phyloP scores from a whole-genome alignment of 2,797 vertebrate species.

The Agapornis canus region DNA sequence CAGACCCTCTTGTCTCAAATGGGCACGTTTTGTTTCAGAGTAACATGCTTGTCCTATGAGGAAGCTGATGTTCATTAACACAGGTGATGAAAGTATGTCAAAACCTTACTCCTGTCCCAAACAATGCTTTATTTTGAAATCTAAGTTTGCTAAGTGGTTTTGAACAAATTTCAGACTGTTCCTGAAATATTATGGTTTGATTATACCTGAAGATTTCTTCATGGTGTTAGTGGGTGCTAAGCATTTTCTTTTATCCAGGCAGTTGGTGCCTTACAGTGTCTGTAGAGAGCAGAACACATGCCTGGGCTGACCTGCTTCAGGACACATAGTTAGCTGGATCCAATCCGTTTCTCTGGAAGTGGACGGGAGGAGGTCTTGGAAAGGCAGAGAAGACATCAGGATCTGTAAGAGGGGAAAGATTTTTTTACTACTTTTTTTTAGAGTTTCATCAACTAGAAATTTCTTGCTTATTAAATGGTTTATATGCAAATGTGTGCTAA shows the following conservation, averaged over 20 bases:
- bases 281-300: neutral
- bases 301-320: neutral
- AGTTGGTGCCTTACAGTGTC: neutral
- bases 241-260: neutral
- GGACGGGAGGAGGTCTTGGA: neutral
- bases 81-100: accelerated
- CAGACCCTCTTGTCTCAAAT: neutral
- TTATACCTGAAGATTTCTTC: neutral
- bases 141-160: neutral
- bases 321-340: accelerated
- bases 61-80: accelerated
- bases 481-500: neutral
- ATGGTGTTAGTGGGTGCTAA: accelerated
- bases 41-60: accelerated
- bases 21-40: accelerated
- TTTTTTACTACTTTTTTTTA: neutral
- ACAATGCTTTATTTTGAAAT: neutral
- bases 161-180: neutral
- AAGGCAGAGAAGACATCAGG: neutral
- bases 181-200: neutral
- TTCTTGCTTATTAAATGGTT: neutral
- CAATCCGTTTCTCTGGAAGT: neutral
- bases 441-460: neutral
- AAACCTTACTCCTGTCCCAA: neutral
- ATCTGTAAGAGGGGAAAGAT: neutral